Evolutionary conservation across 2,113 vertebrate species (phyloP).

Genomic region (Nothobranchius furzeri): DNA sequence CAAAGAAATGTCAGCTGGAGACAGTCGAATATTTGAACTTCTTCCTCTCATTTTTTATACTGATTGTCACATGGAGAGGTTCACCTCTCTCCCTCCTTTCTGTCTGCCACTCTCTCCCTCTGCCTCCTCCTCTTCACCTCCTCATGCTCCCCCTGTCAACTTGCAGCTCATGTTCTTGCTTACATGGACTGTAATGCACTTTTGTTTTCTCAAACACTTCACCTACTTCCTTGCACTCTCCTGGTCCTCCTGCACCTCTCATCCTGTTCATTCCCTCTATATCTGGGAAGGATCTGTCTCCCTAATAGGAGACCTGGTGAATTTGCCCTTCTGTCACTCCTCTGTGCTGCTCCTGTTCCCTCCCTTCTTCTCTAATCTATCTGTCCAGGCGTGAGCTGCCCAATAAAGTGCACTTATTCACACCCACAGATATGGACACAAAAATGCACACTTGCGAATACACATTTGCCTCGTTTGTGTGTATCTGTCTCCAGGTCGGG

Average conservation of each 20-base stretch:
- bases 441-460: constrained; percentile 21
- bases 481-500: constrained; percentile 62
- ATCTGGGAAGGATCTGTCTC: constrained; percentile 57
- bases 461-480: constrained; percentile 49
- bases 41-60: constrained; percentile 51
- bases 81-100: constrained; percentile 29
- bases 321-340: constrained; percentile 49
- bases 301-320: constrained; percentile 56
- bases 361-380: constrained; percentile 33
- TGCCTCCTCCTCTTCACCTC: neutral
- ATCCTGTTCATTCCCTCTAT: constrained; percentile 16
- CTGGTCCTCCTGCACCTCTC: constrained; percentile 18
- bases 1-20: constrained; percentile 49
- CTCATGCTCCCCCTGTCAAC: constrained; percentile 30
- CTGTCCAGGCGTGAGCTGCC: constrained; percentile 29
- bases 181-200: constrained; percentile 52
- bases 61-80: constrained; percentile 39
- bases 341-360: constrained; percentile 23
- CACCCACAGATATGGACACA: constrained; percentile 36
- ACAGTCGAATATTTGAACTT: constrained; percentile 42
- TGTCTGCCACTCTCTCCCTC: constrained; percentile 13
- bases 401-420: constrained; percentile 22
- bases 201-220: constrained; percentile 60
- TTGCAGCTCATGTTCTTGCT: constrained; percentile 55
- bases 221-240: constrained; percentile 30